Conservation (phyloP, 2,113 vertebrate genomes). For the Alexandromys fortis region DNA sequence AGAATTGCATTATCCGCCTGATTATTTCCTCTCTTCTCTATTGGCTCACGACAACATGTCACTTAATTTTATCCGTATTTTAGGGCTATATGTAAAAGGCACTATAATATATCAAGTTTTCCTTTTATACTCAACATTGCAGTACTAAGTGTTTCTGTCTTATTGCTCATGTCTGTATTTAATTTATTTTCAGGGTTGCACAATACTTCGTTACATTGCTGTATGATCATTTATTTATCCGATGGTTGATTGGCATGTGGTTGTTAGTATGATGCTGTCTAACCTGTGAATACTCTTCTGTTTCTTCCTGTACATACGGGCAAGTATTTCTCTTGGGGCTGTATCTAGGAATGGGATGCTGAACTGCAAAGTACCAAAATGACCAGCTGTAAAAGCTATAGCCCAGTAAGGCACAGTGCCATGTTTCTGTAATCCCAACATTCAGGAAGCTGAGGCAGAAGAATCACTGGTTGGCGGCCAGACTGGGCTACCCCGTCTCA, state of each 20-base stretch:
- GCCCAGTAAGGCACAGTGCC: too few relatives aligned
- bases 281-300: neutral
- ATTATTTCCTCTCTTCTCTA: neutral
- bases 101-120: neutral
- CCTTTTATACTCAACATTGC: neutral
- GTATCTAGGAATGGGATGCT: neutral
- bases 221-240: slow-evolving; percentile 2
- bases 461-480: neutral
- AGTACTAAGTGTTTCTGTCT: neutral
- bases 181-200: slow-evolving; percentile 21
- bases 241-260: neutral
- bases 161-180: neutral
- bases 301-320: neutral
- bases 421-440: neutral
- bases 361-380: neutral
- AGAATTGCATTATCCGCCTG: neutral
- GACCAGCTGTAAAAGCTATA: neutral
- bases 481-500: neutral
- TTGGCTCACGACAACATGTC: neutral
- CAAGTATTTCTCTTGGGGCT: slow-evolving; percentile 30
- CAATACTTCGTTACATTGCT: neutral
- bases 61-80: slow-evolving; percentile 28
- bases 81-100: neutral
- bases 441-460: neutral
- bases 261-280: neutral